Base-by-base conservation (phyloP, 2,113 vertebrate genomes). In the Columba livia region DNA sequence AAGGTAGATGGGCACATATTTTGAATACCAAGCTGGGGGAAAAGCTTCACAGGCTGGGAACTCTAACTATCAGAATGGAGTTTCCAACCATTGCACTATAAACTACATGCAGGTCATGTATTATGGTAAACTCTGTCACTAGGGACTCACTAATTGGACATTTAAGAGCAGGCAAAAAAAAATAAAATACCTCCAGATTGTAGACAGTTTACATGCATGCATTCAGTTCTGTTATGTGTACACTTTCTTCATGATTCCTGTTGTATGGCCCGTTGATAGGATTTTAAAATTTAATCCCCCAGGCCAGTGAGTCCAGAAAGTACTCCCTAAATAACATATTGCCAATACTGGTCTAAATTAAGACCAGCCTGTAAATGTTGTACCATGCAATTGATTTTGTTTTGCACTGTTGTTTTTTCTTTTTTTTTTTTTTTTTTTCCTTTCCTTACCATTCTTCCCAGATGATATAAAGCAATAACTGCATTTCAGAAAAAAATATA, bases 271-370 rank as follows among this genome's bases (percentile, higher is more conserved):
- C 50, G 79, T 38, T 85, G 88, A 92, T 83, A 89, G 82, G 69
- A 90, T 93, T 93, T 97, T 94, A 97, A 97, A 97, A 97, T 95
- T 97, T 96, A 96, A 96, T 97, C 57, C n/a, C 24, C 4, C 29
- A 70, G n/a, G 32, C 40, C 56, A 9, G 11, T 42, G 74, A 93
- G 20, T 83, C 69, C 86, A 96, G 88, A 96, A 96, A 96, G 91
- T 66, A 96, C 82, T 96, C 97, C 84, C 93, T 97, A 96, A 97
- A 97, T 96, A 97, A 96, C 65, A 65, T 82, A 38, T 54, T 95
- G 85, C 91, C 96, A 93, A 97, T 96, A 97, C 78, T 44, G 48
- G 79, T 90, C 96, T 96, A 96, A 97, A 93, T 90, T 71, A 97
- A 96, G 93, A 92, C 62, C 88, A 90, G 57, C 12, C 86, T 95